These are phyloP conservation scores for Urocolius indicus DNA, from an alignment of 2,113 vertebrate species.

Conservation along the genomic window DNA sequence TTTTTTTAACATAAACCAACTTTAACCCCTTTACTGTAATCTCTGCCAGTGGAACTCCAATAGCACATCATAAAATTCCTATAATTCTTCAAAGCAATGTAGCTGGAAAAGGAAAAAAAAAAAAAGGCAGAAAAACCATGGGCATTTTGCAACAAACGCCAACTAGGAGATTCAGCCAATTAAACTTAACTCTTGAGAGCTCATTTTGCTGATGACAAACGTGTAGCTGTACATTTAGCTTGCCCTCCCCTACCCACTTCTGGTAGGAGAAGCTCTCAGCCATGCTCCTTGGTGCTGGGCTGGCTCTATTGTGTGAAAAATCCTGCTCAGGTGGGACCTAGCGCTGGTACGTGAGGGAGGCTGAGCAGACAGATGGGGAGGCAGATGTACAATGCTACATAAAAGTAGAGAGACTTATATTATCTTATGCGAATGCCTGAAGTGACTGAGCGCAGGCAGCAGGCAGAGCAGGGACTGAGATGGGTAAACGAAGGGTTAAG, in stretches of 20 bases:
- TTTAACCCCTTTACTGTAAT: conserved; percentile 84
- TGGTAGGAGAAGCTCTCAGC: conserved; percentile 26
- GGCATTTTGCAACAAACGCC: conserved; percentile 76
- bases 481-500: conserved; percentile 62
- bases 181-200: conserved; percentile 75
- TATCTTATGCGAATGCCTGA: conserved; percentile 56
- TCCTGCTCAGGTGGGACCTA: conserved; percentile 66
- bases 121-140: conserved; percentile 34
- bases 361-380: conserved; percentile 79
- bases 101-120: conserved; percentile 69
- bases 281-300: background rate
- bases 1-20: conserved; percentile 83
- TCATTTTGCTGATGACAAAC: background rate
- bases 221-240: background rate
- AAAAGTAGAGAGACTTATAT: conserved; percentile 72
- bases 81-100: conserved; percentile 81
- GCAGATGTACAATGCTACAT: conserved; percentile 76
- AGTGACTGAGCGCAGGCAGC: conserved; percentile 41
- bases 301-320: conserved; percentile 49
- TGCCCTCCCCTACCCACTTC: conserved; percentile 8
- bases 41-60: conserved; percentile 80
- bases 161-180: conserved; percentile 70
- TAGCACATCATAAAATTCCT: conserved; percentile 82
- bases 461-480: background rate
- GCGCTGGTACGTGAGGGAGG: conserved; percentile 30